A percentile compares a stretch with the other conserved stretches of the same genome.
Evolutionary conservation across 2,888 invertebrate genomes (phyloP).

Genomic region (Tridacna crocea): DNA sequence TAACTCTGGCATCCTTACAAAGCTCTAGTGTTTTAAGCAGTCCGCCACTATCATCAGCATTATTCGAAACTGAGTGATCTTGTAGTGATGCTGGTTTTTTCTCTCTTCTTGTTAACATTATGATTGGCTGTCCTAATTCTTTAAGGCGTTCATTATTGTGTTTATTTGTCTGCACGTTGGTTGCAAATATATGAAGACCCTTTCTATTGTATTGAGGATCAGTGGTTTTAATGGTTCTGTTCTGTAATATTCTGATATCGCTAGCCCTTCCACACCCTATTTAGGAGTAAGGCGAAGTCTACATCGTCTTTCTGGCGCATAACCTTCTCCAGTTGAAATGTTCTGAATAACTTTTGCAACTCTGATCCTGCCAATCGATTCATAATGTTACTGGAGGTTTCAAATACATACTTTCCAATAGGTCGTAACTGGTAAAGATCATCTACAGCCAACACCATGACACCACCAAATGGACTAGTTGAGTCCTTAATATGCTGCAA

Average conservation of each 20-base stretch:
- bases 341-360: conserved; percentile 19
- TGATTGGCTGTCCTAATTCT: conserved; percentile 31
- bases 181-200: conserved; percentile 40
- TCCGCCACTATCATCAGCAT: conserved; percentile 38
- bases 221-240: conserved; percentile 21
- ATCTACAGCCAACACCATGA: conserved; percentile 25
- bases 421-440: conserved; percentile 39
- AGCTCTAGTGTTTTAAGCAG: conserved; percentile 23
- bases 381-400: background rate
- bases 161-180: conserved; percentile 24
- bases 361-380: conserved; percentile 12
- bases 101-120: conserved; percentile 28
- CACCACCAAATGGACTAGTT: conserved; percentile 24
- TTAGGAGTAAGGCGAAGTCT: conserved; percentile 34
- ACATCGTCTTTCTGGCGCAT: conserved; percentile 44
- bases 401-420: conserved; percentile 10
- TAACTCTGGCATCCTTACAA: conserved; percentile 45
- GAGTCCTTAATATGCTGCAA: conserved; percentile 18
- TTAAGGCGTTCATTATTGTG: conserved; percentile 33
- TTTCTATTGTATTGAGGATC: conserved; percentile 16
- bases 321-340: conserved; percentile 34
- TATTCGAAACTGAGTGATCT: conserved; percentile 24
- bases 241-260: conserved; percentile 30
- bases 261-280: conserved; percentile 23
- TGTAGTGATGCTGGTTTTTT: conserved; percentile 30